phyloP scores from a whole-genome alignment of 2,113 vertebrate species.

The Burhinus bistriatus region DNA sequence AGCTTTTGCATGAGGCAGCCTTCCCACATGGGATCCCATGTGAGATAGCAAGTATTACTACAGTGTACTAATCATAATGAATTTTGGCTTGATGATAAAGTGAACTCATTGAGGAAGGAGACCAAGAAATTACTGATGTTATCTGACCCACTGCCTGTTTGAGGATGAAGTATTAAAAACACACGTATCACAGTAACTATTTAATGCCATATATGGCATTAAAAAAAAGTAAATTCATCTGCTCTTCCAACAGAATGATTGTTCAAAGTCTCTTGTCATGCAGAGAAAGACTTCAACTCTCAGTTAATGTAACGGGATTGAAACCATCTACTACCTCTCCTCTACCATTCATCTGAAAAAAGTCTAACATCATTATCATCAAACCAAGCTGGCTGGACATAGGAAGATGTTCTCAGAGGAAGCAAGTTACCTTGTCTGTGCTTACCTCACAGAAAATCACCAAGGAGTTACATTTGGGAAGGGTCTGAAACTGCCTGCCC shows the following conservation, averaged over 20 bases:
- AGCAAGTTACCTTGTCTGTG: background rate
- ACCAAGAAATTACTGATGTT: conserved; percentile 38
- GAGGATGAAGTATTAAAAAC: background rate
- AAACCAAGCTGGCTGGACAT: background rate
- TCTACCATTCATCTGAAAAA: background rate
- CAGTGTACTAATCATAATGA: background rate
- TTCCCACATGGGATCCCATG: background rate
- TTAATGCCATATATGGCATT: background rate
- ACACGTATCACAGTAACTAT: background rate
- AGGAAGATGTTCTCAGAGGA: background rate
- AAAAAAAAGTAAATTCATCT: background rate
- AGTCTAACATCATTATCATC: background rate
- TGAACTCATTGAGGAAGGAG: conserved; percentile 1
- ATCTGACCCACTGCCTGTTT: background rate
- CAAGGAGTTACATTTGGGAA: background rate
- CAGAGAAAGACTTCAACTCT: background rate
- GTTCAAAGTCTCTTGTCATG: background rate
- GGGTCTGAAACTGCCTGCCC: background rate
- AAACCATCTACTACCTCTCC: background rate
- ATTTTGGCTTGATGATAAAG: conserved; percentile 12
- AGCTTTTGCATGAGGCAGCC: background rate
- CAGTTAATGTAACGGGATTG: background rate
- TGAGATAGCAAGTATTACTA: conserved; percentile 12
- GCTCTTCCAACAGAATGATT: background rate
- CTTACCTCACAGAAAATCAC: background rate